Percentiles rank a stretch among this genome's conserved stretches.
Evolutionary conservation across 1,140 invertebrate genomes (phyloP).

Genomic region (Drosophila auraria): DNA sequence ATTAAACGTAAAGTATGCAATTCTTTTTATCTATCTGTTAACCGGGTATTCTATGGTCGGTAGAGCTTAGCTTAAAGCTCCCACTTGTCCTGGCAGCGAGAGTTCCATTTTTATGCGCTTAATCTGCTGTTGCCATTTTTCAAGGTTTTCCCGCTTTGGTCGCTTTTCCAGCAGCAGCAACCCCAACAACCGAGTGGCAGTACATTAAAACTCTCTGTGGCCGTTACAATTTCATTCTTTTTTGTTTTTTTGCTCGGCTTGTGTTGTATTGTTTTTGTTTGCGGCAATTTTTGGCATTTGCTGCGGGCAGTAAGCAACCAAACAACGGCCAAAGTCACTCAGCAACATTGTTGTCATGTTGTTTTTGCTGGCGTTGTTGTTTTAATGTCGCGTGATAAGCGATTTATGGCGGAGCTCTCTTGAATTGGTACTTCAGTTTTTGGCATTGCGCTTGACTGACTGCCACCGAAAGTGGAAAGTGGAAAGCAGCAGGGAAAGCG

Average conservation of each 20-base stretch:
- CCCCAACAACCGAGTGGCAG: conserved; percentile 41
- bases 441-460: conserved; percentile 75
- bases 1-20: background rate
- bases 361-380: conserved; percentile 65
- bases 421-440: conserved; percentile 77
- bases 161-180: background rate
- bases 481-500: background rate
- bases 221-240: conserved; percentile 64
- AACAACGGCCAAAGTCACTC: conserved; percentile 59
- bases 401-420: conserved; percentile 79
- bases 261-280: conserved; percentile 76
- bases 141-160: conserved; percentile 39
- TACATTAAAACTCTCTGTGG: conserved; percentile 79
- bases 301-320: conserved; percentile 66
- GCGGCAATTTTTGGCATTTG: conserved; percentile 82
- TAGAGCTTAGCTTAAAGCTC: conserved; percentile 1
- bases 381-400: conserved; percentile 83
- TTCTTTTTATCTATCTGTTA: background rate
- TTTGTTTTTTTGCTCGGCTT: conserved; percentile 64
- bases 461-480: conserved; percentile 29
- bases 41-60: background rate
- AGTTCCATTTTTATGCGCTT: conserved; percentile 75
- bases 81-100: conserved; percentile 7
- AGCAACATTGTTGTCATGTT: conserved; percentile 55
- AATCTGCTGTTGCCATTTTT: conserved; percentile 80